phyloP scores from a whole-genome alignment of 64 coral and sea anemone genomes.

The Actinia equina region DNA sequence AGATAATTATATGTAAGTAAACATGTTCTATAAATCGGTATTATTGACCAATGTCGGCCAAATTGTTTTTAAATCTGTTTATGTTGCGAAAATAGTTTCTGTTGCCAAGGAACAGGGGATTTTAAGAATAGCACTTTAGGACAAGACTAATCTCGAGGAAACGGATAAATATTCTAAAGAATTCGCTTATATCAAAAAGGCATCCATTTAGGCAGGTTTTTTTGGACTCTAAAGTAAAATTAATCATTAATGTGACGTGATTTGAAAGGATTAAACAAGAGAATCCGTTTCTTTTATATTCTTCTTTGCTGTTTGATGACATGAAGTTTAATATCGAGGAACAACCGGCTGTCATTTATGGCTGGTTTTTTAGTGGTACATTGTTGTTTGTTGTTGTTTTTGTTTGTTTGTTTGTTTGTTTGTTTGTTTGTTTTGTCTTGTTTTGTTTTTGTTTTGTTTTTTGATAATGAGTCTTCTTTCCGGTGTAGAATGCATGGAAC shows the following conservation, averaged over 20 bases:
- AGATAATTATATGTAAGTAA: conserved; percentile 4
- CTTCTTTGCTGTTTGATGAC: neutral
- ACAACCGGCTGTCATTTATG: no score
- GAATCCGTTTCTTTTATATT: neutral
- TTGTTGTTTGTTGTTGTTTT: no score
- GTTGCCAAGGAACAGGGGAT: neutral
- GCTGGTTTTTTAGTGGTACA: no score
- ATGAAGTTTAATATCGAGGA: no score
- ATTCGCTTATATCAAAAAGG: neutral
- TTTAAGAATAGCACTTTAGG: neutral
- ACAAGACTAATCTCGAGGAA: neutral
- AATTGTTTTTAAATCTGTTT: neutral
- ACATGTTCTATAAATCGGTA: neutral
- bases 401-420: no score
- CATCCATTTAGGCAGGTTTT: neutral
- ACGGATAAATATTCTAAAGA: neutral
- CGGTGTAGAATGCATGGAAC: no score
- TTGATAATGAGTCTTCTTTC: no score
- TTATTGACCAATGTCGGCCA: neutral
- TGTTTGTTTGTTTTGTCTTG: no score
- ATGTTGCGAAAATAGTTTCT: neutral
- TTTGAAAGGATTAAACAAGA: neutral
- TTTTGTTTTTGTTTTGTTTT: no score
- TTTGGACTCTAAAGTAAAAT: neutral
- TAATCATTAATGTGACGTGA: neutral